Base-by-base conservation (phyloP, 2,888 invertebrate species). In the Pediacus dermestoides region DNA sequence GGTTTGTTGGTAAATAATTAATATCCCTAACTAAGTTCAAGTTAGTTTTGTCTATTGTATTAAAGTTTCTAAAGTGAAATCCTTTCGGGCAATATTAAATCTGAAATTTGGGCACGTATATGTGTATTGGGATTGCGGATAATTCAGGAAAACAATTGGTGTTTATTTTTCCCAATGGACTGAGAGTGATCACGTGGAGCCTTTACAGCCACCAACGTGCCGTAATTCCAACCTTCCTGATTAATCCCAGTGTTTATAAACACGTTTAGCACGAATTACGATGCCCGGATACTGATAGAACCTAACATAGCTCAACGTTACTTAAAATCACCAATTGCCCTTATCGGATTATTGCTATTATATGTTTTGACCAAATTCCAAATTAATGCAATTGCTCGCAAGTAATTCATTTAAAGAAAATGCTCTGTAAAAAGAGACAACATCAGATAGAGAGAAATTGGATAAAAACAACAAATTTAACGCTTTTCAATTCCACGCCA, bases 201-300 rank as follows among this genome's bases (percentile, higher is more conserved):
- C 34, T 21, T 21, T 22, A 33, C 34, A 27, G 30, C 25, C 16
- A 10, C 33, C 40, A 25, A 46, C 44, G 46, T 47, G 44, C 42
- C 39, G 35, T 31, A 34, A 34, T 42, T 42, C 38, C 38, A 44
- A 37, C 42, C 43, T 32, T 28, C 44, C 44, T 45, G 52, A 46
- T 50, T 46, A 46, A 50, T 48, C 46, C 46, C 43, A 34, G 37
- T 41, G 48, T 46, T 43, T 46, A 47, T 44, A 44, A 47, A 42
- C 47, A 44, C 47, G 44, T 47, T 47, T 42, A 48, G 42, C 42
- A 46, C 46, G 47, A 52, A 52, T 49, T 48, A 48, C 41, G 46
- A 35, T 41, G 26, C 35, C 30, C 30, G 32, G 30, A 33, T 21
- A 44, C 12, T 16, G 31, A 12, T 16, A 31, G 9, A 12, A 16